A percentile compares a stretch with the other conserved stretches of the same genome.
Conservation (phyloP, 2,797 vertebrate species). For the Coregonus sp. region DNA sequence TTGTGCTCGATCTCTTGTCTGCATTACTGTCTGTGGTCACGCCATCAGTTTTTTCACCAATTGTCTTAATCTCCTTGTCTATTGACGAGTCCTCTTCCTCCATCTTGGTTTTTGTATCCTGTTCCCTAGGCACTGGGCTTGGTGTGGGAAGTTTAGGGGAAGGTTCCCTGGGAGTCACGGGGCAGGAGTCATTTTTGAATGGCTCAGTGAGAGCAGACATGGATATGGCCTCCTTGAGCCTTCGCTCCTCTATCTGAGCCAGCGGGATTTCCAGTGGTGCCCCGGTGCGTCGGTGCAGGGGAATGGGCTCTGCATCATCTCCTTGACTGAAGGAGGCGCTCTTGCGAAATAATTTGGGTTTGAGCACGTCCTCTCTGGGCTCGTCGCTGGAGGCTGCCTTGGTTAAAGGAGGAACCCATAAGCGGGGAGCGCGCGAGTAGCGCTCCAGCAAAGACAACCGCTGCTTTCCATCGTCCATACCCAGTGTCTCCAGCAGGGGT, state of each 20-base stretch:
- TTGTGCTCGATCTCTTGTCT: conserved; percentile 69
- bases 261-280: conserved; percentile 92
- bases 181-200: conserved; percentile 72
- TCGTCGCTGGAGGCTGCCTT: conserved; percentile 91
- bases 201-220: conserved; percentile 90
- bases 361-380: conserved; percentile 78
- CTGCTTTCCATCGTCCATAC: conserved; percentile 82
- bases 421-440: conserved; percentile 64
- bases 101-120: conserved; percentile 62
- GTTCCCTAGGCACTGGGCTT: conserved; percentile 55
- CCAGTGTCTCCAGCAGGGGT: conserved; percentile 91
- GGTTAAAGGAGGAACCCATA: conserved; percentile 77
- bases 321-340: conserved; percentile 96
- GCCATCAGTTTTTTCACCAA: conserved; percentile 61
- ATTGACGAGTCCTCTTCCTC: conserved; percentile 30
- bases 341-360: conserved; percentile 85
- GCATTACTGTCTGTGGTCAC: conserved; percentile 65
- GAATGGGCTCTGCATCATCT: conserved; percentile 87
- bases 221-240: conserved; percentile 90
- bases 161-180: conserved; percentile 64
- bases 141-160: conserved; percentile 60
- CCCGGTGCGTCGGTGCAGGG: conserved; percentile 87
- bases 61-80: conserved; percentile 58
- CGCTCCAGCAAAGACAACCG: neutral
- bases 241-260: conserved; percentile 78